phyloP scores from a whole-genome alignment of 2,797 vertebrate species.

The Linurgus olivaceus region DNA sequence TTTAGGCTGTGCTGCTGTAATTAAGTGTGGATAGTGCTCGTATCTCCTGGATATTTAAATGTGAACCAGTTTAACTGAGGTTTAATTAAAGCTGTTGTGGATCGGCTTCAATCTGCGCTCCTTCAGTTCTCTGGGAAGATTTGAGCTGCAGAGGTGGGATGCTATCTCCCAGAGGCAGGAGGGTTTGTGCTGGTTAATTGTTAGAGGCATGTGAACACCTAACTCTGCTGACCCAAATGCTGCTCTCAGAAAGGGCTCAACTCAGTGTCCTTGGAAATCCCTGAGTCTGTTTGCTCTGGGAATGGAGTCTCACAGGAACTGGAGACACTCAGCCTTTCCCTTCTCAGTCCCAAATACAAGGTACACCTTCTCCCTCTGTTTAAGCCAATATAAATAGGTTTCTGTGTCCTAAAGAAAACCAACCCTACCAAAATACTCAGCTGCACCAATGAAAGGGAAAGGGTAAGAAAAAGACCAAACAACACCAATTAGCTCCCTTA shows the following conservation, averaged over 20 bases:
- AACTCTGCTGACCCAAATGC: neutral
- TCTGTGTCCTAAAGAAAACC: neutral
- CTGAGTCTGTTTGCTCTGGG: neutral
- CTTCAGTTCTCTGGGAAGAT: neutral
- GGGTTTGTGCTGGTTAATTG: neutral
- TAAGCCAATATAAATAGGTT: neutral
- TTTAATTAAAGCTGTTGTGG: constrained; percentile 42
- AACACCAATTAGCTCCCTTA: neutral
- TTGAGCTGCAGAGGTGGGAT: neutral
- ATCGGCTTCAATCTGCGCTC: neutral
- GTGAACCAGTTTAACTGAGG: constrained; percentile 3
- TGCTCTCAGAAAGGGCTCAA: neutral
- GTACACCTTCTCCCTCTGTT: neutral
- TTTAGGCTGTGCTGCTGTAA: neutral
- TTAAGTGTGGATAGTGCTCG: neutral
- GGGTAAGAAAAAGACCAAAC: neutral
- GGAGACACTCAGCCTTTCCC: neutral
- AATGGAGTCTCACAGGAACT: neutral
- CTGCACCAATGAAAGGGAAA: neutral
- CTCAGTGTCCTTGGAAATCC: neutral
- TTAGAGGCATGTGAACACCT: neutral
- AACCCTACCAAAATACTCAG: neutral
- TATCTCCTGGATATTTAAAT: neutral
- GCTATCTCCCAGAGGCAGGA: neutral
- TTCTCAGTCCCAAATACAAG: neutral